Base-by-base conservation (phyloP, 2,888 invertebrate genomes). In the Lycocerus yunnanus region DNA sequence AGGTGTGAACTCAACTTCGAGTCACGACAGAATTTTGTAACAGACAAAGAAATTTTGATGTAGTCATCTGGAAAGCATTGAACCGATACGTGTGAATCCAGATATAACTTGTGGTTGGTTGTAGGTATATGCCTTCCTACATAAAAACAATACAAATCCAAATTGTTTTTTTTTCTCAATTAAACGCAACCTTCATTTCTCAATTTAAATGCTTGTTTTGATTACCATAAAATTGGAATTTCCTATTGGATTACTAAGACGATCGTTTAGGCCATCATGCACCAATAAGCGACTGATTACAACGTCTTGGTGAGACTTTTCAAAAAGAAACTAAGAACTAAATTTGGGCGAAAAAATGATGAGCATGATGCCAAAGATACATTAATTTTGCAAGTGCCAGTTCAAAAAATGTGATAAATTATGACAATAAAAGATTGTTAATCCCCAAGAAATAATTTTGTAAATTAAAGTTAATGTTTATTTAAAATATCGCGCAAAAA, bases 1-100 rank as follows among this genome's bases (percentile, higher is more conserved):
- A 75, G 78, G 78, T 78, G 76, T 74, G 73, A 75, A 77, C 67
- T 71, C 58, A 43, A 66, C 60, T 58, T 69, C 69, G 13, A 71
- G 74, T 77, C 78, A 75, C 74, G 77, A 77, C 68, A 75, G 68
- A 71, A 16, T 63, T 67, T 68, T 68, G 65, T 60, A 24, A 60
- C 69, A 74, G 76, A 78, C 78, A 76, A 79, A 73, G 73, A 68
- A 71, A 60, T 75, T 69, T 74, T 77, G 78, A 80, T 78, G 76
- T 78, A 74, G 77, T 79, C 77, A 78, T 80, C 77, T 74, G 74
- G 69, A 68, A 76, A 63, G 73, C 79, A 76, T 74, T 79, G 77
- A 78, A 80, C 79, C 79, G 78, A 61, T 75, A 77, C 78, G 77
- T 27, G 71, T 66, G 63, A 72, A 75, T 68, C 58, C 24, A 20